phyloP scores from a whole-genome alignment of 1,140 invertebrate genomes.

The Muscidifurax raptorellus region DNA sequence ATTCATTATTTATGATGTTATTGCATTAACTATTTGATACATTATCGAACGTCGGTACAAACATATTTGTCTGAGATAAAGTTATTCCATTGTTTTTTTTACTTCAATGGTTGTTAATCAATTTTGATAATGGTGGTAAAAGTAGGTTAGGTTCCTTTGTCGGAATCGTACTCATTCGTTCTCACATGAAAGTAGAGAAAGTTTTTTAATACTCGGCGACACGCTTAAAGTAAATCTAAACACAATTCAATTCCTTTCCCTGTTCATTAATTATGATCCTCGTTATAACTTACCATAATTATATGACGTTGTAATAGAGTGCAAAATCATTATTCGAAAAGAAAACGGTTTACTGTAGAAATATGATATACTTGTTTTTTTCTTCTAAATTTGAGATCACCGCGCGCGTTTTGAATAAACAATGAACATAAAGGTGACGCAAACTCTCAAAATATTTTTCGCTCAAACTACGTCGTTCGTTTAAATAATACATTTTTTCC shows the following conservation, averaged over 20 bases:
- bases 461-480: too few relatives aligned
- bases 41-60: too few relatives aligned
- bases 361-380: too few relatives aligned
- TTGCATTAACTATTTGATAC: too few relatives aligned
- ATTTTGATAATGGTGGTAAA: conserved; percentile 40
- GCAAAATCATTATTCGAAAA: background rate
- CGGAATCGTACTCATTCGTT: conserved; percentile 12
- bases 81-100: conserved; percentile 1
- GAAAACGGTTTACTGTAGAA: too few relatives aligned
- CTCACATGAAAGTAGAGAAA: conserved; percentile 53
- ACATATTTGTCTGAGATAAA: background rate
- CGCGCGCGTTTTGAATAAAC: too few relatives aligned
- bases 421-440: too few relatives aligned
- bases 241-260: conserved; percentile 20
- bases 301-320: background rate
- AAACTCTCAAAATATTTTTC: too few relatives aligned
- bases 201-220: conserved; percentile 38
- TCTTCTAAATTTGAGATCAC: too few relatives aligned
- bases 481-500: too few relatives aligned
- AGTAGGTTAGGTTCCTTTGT: conserved; percentile 36
- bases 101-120: background rate
- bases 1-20: too few relatives aligned
- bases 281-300: conserved; percentile 8
- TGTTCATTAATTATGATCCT: conserved; percentile 21
- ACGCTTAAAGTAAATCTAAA: conserved; percentile 18